Percentiles rank a stretch among this genome's conserved stretches.
Evolutionary conservation across 64 coral and sea anemone genomes (phyloP).

Genomic region (Montipora foliosa): DNA sequence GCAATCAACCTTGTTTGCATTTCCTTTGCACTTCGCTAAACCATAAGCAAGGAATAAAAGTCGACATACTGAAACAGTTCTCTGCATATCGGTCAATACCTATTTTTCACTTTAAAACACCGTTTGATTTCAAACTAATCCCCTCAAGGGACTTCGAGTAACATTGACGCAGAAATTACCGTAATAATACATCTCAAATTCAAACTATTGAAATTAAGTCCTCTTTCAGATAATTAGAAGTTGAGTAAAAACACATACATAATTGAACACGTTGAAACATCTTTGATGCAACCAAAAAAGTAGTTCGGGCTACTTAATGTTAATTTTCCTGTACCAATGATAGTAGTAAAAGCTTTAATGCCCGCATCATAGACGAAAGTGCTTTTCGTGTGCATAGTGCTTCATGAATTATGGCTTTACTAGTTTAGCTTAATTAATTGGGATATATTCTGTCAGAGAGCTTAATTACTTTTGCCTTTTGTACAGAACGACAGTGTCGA

Average conservation of each 20-base stretch:
- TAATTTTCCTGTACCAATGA: not conserved
- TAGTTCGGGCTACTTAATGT: not conserved
- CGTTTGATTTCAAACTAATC: not conserved
- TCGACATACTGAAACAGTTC: not conserved
- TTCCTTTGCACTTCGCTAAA: not conserved
- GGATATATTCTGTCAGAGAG: constrained; percentile 18
- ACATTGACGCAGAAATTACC: not conserved
- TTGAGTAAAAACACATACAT: not conserved
- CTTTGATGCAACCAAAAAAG: not conserved
- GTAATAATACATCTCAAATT: not conserved
- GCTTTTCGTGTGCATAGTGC: not conserved
- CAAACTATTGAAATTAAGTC: not conserved
- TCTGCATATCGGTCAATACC: too few species aligned
- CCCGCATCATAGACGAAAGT: not conserved
- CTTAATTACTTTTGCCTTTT: constrained; percentile 5
- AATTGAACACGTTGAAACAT: not conserved
- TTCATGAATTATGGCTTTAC: not conserved
- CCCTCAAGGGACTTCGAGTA: constrained; percentile 1
- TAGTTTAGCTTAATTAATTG: not conserved
- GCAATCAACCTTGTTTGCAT: not conserved
- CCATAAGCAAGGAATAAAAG: not conserved
- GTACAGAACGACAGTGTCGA: not conserved
- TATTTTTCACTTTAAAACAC: not conserved
- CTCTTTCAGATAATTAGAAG: constrained; percentile 4
- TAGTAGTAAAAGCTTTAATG: not conserved